Evolutionary conservation across 2,888 invertebrate species (phyloP), one percentile per base, ranked within the genome.

Genomic region (Muschampia plurimacula): DNA sequence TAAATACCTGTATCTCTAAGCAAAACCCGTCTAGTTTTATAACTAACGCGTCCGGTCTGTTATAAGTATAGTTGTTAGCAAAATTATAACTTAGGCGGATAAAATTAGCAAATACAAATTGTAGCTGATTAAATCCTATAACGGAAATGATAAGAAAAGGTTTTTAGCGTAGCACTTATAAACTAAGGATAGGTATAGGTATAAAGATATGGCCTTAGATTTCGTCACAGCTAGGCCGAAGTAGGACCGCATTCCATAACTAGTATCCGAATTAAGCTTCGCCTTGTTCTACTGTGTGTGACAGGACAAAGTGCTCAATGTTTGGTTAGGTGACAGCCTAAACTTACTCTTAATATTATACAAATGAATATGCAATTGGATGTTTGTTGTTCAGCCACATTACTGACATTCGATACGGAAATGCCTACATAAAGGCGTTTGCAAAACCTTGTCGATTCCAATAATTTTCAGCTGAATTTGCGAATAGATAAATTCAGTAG

Each of bases 251-350:
- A 76, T 77, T 77, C 77, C 74, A 74, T 73, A 60, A 74, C 74
- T 73, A 57, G 46, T 68, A 72, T 44, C 64, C 76, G 78, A 78
- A 77, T 75, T 75, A 68, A 73, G 74, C 74, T 69, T 44, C 63
- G 62, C 71, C 74, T 77, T 74, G 77, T 78, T 69, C 68, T 67
- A 71, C 72, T 68, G 75, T 68, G 68, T 67, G 46, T 67, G 75
- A 77, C 76, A 77, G 75, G 67, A 76, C 75, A 76, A 77, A 77
- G 77, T 74, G 66, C 55, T 64, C 67, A 39, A 72, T 72, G 64
- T 72, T 72, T 67, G 67, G 41, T 55, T 55, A 15, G 67, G 72
- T 68, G 72, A 72, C 72, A 72, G 67, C 57, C 64, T 64, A 10
- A 63, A 72, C 63, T 44, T 71, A 66, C 62, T 71, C 71, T 67